Conservation (phyloP, 2,797 vertebrate species). For the Malacoraja senta region DNA sequence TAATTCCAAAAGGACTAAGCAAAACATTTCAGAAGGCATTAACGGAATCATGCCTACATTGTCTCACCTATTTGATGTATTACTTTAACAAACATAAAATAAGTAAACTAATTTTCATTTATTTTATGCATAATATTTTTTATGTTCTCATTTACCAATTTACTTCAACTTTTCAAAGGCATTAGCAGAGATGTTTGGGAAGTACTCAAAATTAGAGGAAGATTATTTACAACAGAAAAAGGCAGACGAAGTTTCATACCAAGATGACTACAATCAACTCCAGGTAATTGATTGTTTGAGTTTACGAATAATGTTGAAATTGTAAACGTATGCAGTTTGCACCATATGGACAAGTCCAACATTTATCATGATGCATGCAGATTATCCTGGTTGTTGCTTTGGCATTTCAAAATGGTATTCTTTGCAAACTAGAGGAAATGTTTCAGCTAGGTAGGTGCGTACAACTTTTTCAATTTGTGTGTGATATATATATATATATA, state of each 20-base stretch:
- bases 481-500: too few species aligned
- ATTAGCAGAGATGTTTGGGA: slow-evolving; percentile 57
- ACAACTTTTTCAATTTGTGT: background rate
- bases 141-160: background rate
- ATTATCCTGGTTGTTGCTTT: background rate
- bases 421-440: background rate
- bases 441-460: background rate
- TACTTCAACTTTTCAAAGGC: slow-evolving; percentile 48
- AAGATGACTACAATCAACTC: slow-evolving; percentile 55
- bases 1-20: background rate
- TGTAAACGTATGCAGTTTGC: background rate
- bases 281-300: slow-evolving; percentile 55
- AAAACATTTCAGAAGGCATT: background rate
- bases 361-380: background rate
- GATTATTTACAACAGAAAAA: slow-evolving; percentile 56
- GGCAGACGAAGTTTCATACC: slow-evolving; percentile 51
- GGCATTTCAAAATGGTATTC: background rate
- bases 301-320: slow-evolving; percentile 39
- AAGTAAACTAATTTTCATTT: background rate
- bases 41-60: background rate
- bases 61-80: background rate
- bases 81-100: background rate
- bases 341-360: background rate
- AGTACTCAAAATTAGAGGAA: slow-evolving; percentile 54
- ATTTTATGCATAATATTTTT: background rate